Evolutionary conservation across 2,113 vertebrate genomes (phyloP).

Genomic region (Notechis scutatus): DNA sequence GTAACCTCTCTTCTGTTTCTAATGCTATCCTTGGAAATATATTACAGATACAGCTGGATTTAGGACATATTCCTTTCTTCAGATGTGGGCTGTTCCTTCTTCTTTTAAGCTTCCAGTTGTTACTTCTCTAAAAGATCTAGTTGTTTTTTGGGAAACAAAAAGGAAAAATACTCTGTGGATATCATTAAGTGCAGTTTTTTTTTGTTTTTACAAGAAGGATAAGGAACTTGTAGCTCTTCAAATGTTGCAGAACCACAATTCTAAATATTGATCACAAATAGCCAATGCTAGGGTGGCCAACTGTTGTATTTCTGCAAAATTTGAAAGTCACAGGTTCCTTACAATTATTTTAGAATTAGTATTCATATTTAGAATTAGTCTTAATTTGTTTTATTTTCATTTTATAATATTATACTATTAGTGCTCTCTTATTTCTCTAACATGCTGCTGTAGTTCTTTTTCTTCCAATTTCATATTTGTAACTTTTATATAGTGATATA

Average conservation of each 20-base stretch:
- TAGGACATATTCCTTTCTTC: not conserved
- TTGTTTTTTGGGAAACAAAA: not conserved
- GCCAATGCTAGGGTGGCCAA: not conserved
- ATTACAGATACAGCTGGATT: not conserved
- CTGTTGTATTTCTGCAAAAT: not conserved
- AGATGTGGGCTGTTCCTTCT: not conserved
- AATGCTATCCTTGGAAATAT: not conserved
- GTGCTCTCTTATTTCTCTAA: not conserved
- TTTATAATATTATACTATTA: not conserved
- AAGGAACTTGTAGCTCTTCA: not conserved
- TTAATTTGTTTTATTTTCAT: not conserved
- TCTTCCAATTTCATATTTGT: not conserved
- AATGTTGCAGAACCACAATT: not conserved
- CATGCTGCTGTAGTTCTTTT: not conserved
- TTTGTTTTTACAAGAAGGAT: not conserved
- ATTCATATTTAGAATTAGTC: no score
- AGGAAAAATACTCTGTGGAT: not conserved
- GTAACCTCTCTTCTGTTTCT: not conserved
- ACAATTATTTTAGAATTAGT: not conserved
- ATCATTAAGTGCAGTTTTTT: not conserved
- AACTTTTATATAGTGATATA: not conserved
- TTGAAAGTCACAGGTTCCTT: not conserved
- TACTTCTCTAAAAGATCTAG: not conserved
- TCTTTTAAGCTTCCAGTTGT: not conserved
- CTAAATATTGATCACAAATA: not conserved